Conservation (phyloP, 2,797 vertebrate genomes). For the Arremon brunneinucha region DNA sequence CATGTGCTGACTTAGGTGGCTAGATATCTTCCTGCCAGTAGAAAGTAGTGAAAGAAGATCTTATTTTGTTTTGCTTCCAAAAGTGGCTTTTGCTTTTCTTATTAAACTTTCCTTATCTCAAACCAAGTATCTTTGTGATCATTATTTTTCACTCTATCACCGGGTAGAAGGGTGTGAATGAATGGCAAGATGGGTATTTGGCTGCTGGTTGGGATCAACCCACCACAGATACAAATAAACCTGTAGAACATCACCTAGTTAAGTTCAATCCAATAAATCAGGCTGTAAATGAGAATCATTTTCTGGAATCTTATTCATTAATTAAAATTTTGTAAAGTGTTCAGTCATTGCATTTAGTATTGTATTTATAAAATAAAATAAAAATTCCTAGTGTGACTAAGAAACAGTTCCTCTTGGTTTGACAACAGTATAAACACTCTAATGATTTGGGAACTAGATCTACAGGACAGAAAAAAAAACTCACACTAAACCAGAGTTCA, state of each 20-base stretch:
- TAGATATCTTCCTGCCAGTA: not conserved
- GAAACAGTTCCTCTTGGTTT: not conserved
- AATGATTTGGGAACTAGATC: not conserved
- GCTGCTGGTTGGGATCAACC: not conserved
- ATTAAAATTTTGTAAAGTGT: not conserved
- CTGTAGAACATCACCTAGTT: not conserved
- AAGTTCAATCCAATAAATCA: not conserved
- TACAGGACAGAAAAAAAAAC: not conserved
- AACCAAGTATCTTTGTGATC: not conserved
- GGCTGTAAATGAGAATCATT: not conserved
- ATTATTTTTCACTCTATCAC: not conserved
- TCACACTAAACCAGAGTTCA: not conserved
- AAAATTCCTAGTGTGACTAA: not conserved
- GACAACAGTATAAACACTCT: not conserved
- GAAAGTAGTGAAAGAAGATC: not conserved
- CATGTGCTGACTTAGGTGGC: not conserved
- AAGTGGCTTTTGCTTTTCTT: not conserved
- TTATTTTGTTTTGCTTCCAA: not conserved
- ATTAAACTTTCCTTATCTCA: not conserved
- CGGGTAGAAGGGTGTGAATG: not conserved
- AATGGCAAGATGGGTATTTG: not conserved
- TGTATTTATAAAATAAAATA: not conserved
- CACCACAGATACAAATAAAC: not conserved
- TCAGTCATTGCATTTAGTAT: not conserved
- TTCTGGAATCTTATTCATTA: not conserved